Evolutionary conservation across 2,797 vertebrate genomes (phyloP).

Genomic region (Prunella strophiata): DNA sequence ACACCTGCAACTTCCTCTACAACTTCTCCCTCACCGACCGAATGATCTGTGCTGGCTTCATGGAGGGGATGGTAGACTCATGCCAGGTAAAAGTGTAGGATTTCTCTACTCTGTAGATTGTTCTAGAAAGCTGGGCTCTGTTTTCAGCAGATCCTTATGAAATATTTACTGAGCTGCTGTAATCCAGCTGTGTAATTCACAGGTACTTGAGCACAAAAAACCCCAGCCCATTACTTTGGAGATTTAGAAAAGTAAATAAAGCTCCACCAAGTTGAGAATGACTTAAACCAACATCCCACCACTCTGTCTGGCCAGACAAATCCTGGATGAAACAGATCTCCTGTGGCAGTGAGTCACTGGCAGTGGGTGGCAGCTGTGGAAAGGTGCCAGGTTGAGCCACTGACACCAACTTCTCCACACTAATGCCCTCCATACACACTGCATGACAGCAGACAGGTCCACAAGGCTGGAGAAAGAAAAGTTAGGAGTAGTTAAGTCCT

Average conservation of each 20-base stretch:
- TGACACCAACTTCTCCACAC: background rate
- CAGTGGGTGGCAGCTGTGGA: background rate
- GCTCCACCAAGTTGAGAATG: background rate
- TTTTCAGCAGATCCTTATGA: background rate
- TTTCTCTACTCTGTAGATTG: background rate
- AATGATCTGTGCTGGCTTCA: conserved; percentile 96
- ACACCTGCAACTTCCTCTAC: conserved; percentile 87
- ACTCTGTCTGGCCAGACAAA: background rate
- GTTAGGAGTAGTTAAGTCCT: background rate
- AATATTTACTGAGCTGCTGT: background rate
- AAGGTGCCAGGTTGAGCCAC: background rate
- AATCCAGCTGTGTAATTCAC: background rate
- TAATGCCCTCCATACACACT: background rate
- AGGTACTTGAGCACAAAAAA: background rate
- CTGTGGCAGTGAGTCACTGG: background rate
- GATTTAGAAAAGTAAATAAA: background rate
- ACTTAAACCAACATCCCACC: background rate
- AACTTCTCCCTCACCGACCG: conserved; percentile 85
- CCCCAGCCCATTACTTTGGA: background rate
- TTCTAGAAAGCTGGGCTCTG: background rate
- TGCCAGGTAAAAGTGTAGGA: conserved; percentile 85
- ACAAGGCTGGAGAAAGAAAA: background rate
- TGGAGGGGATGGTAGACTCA: conserved; percentile 91
- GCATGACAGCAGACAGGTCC: background rate
- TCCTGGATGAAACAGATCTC: background rate